phyloP scores from a whole-genome alignment of 2,113 vertebrate species.

The Nothobranchius furzeri region DNA sequence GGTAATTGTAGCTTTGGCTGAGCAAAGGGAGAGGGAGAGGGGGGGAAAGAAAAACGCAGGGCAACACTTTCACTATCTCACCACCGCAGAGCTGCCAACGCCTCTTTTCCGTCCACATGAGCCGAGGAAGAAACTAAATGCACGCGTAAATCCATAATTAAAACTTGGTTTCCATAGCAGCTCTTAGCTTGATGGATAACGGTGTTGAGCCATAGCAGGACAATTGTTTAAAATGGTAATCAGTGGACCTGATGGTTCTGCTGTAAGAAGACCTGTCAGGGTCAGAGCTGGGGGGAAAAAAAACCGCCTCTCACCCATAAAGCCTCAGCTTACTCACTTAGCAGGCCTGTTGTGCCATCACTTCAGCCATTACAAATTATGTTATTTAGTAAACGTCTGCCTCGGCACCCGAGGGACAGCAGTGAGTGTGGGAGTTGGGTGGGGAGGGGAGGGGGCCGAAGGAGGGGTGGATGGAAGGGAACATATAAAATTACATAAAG shows the following conservation, averaged over 20 bases:
- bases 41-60: constrained; percentile 52
- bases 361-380: constrained; percentile 82
- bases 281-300: constrained; percentile 40
- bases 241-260: constrained; percentile 63
- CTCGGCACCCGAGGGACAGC: constrained; percentile 74
- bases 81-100: constrained; percentile 47
- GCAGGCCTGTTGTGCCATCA: constrained; percentile 71
- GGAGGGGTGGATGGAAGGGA: constrained; percentile 65
- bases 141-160: constrained; percentile 68
- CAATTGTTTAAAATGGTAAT: constrained; percentile 72
- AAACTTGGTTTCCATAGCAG: constrained; percentile 76
- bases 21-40: constrained; percentile 47
- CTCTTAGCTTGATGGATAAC: constrained; percentile 60
- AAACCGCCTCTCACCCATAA: constrained; percentile 48
- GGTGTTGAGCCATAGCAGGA: constrained; percentile 43
- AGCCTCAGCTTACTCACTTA: constrained; percentile 71
- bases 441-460: constrained; percentile 45
- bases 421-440: constrained; percentile 55
- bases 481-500: constrained; percentile 80
- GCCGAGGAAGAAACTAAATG: constrained; percentile 31
- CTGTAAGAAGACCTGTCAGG: constrained; percentile 54
- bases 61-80: constrained; percentile 63
- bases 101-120: constrained; percentile 6
- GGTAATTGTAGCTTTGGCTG: constrained; percentile 81
- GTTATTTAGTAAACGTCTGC: constrained; percentile 84